Evolutionary conservation across 2,113 vertebrate genomes (phyloP), one percentile per base, ranked within the genome.

Genomic region (Otus sunia): DNA sequence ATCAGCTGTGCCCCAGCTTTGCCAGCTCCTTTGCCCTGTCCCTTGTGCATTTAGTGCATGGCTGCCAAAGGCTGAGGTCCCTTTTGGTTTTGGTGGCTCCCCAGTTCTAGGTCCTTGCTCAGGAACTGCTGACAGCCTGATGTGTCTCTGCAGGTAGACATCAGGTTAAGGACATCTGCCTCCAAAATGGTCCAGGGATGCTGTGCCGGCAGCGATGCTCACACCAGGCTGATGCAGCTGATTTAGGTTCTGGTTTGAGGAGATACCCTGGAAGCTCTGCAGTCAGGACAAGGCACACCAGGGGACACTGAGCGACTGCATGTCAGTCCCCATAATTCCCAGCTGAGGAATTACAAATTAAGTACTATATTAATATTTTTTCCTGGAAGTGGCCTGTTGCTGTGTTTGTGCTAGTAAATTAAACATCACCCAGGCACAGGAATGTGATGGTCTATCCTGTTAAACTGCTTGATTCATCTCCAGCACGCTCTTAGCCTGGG

Each of bases 31-130:
- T 6, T 39, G 15, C 17, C 67, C 45, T 23, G 7, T 27, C 36
- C 49, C 53, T 41, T 30, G 8, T 14, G 34, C 2, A 0, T 37
- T 79, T 55, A 59, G 62, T 1, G 2, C 34, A 18, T 49, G 0
- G 0, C 15, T 89, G 20, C 79, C 25, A 7, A 23, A 56, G 20
- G 26, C 50, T 25, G 55, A 74, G 41, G 9, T 59, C 39, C 34
- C 62, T 29, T 41, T 72, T 12, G 39, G 43, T 41, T 60, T 36
- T 45, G 73, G 19, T 75, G 53, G 36, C 49, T 75, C 11, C 52
- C 17, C 4, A 0, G 2, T 67, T 78, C 21, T 22, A 67, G 47
- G 39, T 78, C 34, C 39, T 86, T 22, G 5, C 39, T 36, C 34
- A 17, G 39, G n/a, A 37, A 4, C 22, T 56, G 18, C 16, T 56